phyloP scores from a whole-genome alignment of 2,113 vertebrate species.

The Desmodus rotundus region DNA sequence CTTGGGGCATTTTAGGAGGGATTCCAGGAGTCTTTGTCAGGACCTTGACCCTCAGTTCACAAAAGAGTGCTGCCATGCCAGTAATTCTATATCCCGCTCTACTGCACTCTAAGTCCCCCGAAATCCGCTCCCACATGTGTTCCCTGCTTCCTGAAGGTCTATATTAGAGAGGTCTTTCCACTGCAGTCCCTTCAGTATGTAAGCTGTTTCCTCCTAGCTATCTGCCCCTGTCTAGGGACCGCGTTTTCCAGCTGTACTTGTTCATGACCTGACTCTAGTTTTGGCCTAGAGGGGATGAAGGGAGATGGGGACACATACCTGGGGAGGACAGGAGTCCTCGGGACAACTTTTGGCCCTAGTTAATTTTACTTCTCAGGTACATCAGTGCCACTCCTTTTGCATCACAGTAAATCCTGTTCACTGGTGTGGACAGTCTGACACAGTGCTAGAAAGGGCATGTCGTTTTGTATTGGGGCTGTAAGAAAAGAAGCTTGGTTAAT shows the following conservation, averaged over 20 bases:
- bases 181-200: not conserved
- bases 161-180: not conserved
- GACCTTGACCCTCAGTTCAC: not conserved
- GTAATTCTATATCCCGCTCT: not conserved
- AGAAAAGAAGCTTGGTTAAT: constrained; percentile 12
- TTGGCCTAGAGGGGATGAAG: not conserved
- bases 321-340: not conserved
- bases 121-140: not conserved
- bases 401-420: not conserved
- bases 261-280: not conserved
- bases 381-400: not conserved
- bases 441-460: not conserved
- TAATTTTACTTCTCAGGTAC: not conserved
- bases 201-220: not conserved
- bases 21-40: not conserved
- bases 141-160: not conserved
- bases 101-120: not conserved
- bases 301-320: not conserved
- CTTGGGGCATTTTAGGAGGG: not conserved
- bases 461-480: not conserved
- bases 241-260: not conserved
- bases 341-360: not conserved
- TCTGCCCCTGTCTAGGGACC: not conserved
- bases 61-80: not conserved
- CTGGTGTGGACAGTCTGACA: not conserved